A percentile compares a stretch with the other conserved stretches of the same genome.
phyloP scores from a whole-genome alignment of 2,113 vertebrate genomes.

The Ceyx melanurus region DNA sequence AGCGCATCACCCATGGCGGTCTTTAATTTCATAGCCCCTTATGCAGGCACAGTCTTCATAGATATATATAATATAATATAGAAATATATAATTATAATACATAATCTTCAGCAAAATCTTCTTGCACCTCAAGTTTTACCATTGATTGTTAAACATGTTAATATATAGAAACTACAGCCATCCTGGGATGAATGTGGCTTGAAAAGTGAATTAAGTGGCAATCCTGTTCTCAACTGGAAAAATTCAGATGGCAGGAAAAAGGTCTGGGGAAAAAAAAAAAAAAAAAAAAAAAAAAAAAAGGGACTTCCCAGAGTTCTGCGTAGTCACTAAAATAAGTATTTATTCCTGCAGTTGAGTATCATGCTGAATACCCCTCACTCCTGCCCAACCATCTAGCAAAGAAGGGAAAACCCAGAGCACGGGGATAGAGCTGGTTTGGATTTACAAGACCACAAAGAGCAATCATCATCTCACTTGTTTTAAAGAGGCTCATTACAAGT shows the following conservation, averaged over 20 bases:
- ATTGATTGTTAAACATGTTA: not conserved
- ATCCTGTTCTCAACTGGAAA: not conserved
- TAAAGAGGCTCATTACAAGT: not conserved
- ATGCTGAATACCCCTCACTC: not conserved
- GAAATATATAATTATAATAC: not conserved
- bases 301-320: not conserved
- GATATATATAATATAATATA: no score
- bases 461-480: not conserved
- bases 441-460: not conserved
- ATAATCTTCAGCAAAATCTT: not conserved
- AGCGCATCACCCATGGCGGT: rapidly evolving
- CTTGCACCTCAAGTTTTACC: not conserved
- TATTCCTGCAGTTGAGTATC: not conserved
- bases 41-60: not conserved
- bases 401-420: not conserved
- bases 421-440: not conserved
- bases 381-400: not conserved
- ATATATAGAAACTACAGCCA: not conserved
- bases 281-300: not conserved
- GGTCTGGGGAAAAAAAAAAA: not conserved
- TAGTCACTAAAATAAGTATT: not conserved
- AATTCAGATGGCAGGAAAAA: not conserved
- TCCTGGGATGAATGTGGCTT: not conserved
- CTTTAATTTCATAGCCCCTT: not conserved
- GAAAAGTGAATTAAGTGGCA: not conserved